These are phyloP conservation scores for Drosophila flavopinicola DNA, from an alignment of 2,888 invertebrate species.

Conservation along the genomic window DNA sequence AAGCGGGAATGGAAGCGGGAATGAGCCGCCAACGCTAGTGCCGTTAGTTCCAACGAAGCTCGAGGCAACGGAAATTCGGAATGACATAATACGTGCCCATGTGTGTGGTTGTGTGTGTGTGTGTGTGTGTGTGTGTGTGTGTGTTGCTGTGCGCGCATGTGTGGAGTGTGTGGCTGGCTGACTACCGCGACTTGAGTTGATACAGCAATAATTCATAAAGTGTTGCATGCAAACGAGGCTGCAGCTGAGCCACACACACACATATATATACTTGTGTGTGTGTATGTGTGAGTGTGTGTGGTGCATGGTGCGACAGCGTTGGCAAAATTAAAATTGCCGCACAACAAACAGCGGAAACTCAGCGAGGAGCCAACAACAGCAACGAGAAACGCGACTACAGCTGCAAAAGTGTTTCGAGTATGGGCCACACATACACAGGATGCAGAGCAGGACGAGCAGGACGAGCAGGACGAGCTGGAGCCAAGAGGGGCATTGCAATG, in stretches of 20 bases:
- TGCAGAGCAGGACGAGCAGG: neutral
- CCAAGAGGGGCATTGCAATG: slow-evolving; percentile 36
- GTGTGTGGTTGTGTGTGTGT: slow-evolving; percentile 37
- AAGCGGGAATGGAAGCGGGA: slow-evolving; percentile 16
- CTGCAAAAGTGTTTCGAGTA: slow-evolving; percentile 35
- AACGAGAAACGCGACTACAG: slow-evolving; percentile 33
- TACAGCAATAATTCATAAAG: slow-evolving; percentile 81
- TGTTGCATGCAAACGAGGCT: slow-evolving; percentile 81
- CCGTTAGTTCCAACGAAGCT: slow-evolving; percentile 76
- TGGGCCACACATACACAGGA: slow-evolving; percentile 2
- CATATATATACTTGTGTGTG: slow-evolving; percentile 17
- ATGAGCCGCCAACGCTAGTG: slow-evolving; percentile 48
- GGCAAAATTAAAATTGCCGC: slow-evolving; percentile 79
- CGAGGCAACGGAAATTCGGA: slow-evolving; percentile 77
- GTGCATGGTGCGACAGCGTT: slow-evolving; percentile 75
- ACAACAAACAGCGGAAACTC: slow-evolving; percentile 81
- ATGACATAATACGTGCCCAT: slow-evolving; percentile 79
- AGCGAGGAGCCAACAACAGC: slow-evolving; percentile 58
- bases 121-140: slow-evolving; percentile 11
- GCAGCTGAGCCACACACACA: slow-evolving; percentile 68
- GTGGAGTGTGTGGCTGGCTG: slow-evolving; percentile 60
- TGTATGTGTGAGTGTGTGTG: slow-evolving; percentile 32
- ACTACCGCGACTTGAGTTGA: slow-evolving; percentile 79
- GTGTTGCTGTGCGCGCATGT: slow-evolving; percentile 15
- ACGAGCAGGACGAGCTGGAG: neutral